phyloP scores from a whole-genome alignment of 2,888 invertebrate genomes.

The Harpalus rufipes region DNA sequence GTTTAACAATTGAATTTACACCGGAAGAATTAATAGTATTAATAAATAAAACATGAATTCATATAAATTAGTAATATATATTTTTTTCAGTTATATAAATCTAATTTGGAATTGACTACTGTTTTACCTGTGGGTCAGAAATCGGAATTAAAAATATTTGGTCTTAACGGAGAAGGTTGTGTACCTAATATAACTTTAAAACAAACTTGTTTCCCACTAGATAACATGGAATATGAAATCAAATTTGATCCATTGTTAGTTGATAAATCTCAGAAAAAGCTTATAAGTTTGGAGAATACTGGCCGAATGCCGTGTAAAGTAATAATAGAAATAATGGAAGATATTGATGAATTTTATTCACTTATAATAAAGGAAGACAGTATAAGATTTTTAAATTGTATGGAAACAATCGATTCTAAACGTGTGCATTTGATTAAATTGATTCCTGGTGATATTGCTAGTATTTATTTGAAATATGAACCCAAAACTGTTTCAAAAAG shows the following conservation, averaged over 20 bases:
- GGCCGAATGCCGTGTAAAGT: conserved; percentile 75
- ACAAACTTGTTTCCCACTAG: conserved; percentile 72
- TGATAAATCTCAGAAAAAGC: conserved; percentile 70
- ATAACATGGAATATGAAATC: conserved; percentile 70
- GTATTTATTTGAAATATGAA: conserved; percentile 74
- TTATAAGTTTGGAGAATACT: conserved; percentile 75
- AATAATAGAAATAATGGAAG: conserved; percentile 74
- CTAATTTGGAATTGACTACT: conserved; percentile 71
- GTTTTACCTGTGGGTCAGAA: conserved; percentile 70
- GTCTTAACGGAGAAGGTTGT: conserved; percentile 76
- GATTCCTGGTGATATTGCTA: conserved; percentile 71
- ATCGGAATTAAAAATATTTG: conserved; percentile 71
- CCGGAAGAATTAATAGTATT: conserved; percentile 76
- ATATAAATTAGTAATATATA: not conserved
- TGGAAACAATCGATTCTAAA: conserved; percentile 66
- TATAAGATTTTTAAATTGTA: conserved; percentile 61
- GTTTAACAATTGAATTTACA: conserved; percentile 75
- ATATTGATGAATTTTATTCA: conserved; percentile 69
- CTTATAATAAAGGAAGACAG: conserved; percentile 66
- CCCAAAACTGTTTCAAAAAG: conserved; percentile 72
- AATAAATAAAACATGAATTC: conserved; percentile 29
- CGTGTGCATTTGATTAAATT: conserved; percentile 72
- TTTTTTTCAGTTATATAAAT: conserved; percentile 72
- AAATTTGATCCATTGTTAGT: conserved; percentile 74
- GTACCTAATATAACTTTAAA: conserved; percentile 76